These are phyloP conservation scores for Phasia obesa DNA, from an alignment of 2,888 invertebrate genomes.

Conservation along the genomic window DNA sequence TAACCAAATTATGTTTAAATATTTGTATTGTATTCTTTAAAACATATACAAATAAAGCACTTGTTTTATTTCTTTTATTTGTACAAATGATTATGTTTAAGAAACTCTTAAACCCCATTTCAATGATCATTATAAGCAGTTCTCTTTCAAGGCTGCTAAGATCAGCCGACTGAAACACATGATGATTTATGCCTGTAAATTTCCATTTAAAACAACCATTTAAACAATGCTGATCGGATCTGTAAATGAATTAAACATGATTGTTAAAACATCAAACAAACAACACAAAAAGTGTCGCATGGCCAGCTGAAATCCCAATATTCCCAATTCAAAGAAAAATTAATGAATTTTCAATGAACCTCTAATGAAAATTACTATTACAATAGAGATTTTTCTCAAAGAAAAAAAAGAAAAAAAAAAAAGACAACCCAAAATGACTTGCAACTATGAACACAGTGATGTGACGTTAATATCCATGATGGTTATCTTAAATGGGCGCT, in stretches of 20 bases:
- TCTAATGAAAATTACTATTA: conserved; percentile 18
- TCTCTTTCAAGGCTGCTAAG: conserved; percentile 12
- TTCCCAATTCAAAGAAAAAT: conserved; percentile 47
- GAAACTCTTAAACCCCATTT: conserved; percentile 50
- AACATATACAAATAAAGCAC: conserved; percentile 28
- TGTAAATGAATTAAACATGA: conserved; percentile 41
- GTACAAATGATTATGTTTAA: conserved; percentile 39
- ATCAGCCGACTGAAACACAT: conserved; percentile 2
- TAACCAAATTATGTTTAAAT: background rate
- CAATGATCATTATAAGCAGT: conserved; percentile 28
- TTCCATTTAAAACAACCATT: conserved; percentile 44
- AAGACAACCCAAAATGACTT: conserved; percentile 43
- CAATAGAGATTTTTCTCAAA: background rate
- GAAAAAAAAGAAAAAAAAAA: conserved; percentile 6
- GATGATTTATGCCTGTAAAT: conserved; percentile 61
- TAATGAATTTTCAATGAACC: conserved; percentile 57
- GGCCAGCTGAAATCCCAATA: conserved; percentile 48
- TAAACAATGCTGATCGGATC: conserved; percentile 49
- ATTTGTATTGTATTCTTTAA: background rate
- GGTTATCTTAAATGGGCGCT: conserved; percentile 60
- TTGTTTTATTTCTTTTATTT: conserved; percentile 35
- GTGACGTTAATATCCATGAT: conserved; percentile 22
- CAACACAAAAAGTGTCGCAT: conserved; percentile 58
- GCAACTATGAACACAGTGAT: conserved; percentile 11
- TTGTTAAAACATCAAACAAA: conserved; percentile 49